Percentiles rank a stretch among this genome's conserved stretches.
These are phyloP conservation scores for Ornithoptera priamus DNA, from an alignment of 2,888 invertebrate genomes.

Conservation along the genomic window DNA sequence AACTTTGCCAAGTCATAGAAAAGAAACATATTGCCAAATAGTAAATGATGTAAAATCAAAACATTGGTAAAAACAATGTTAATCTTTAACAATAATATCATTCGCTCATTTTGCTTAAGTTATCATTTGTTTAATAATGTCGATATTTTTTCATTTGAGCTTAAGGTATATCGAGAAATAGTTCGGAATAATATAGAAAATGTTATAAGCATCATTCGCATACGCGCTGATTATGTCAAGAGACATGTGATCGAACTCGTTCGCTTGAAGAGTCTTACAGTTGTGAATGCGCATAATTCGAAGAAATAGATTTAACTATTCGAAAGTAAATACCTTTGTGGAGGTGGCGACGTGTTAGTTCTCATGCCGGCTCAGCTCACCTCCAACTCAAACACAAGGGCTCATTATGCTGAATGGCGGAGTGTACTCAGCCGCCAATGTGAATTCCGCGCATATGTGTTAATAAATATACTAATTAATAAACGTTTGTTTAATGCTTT, in stretches of 20 bases:
- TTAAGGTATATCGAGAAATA: neutral
- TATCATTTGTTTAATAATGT: neutral
- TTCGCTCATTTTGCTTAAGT: neutral
- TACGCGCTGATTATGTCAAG: slow-evolving; percentile 22
- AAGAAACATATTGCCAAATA: too few species aligned
- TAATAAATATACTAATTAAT: slow-evolving; percentile 43
- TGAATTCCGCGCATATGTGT: slow-evolving; percentile 43
- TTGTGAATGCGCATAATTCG: slow-evolving; percentile 26
- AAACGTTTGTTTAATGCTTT: slow-evolving; percentile 23
- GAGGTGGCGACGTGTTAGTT: slow-evolving; percentile 22
- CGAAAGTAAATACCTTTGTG: slow-evolving; percentile 19
- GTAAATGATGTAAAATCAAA: too few species aligned
- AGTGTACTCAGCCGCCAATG: slow-evolving; percentile 30
- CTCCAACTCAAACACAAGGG: slow-evolving; percentile 22
- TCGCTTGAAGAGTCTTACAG: slow-evolving; percentile 15
- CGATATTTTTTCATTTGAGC: neutral
- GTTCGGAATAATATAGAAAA: slow-evolving; percentile 18
- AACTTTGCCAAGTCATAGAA: too few species aligned
- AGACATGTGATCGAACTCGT: slow-evolving; percentile 15
- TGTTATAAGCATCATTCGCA: slow-evolving; percentile 8
- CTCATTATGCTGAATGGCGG: slow-evolving; percentile 27
- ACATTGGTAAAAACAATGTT: too few species aligned
- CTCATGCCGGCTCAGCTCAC: slow-evolving; percentile 15
- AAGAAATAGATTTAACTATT: slow-evolving; percentile 19
- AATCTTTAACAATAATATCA: too few species aligned